phyloP scores from a whole-genome alignment of 2,888 invertebrate genomes.

The Lymantria dispar region DNA sequence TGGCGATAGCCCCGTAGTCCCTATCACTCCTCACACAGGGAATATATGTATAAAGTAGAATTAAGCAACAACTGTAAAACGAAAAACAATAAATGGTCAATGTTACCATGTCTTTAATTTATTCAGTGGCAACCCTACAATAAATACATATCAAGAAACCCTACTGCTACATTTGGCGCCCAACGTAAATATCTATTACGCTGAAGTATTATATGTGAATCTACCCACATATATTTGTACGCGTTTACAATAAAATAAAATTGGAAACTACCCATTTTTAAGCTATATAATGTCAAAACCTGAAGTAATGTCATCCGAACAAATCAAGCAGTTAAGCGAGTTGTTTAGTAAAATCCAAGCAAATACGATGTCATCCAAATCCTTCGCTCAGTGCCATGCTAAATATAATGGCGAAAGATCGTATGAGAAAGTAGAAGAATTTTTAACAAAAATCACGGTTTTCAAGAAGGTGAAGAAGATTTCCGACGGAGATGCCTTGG shows the following conservation, averaged over 20 bases:
- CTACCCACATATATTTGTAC: neutral
- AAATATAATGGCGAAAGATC: neutral
- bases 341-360: neutral
- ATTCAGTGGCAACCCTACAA: too few species aligned
- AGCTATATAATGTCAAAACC: too few species aligned
- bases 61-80: too few species aligned
- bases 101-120: too few species aligned
- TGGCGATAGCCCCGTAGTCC: too few species aligned
- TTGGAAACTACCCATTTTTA: neutral
- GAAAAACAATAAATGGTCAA: too few species aligned
- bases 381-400: neutral
- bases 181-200: neutral
- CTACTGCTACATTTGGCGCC: neutral
- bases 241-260: neutral
- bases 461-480: neutral
- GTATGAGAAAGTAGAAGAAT: neutral
- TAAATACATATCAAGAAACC: neutral
- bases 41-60: too few species aligned
- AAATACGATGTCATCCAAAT: neutral
- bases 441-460: neutral
- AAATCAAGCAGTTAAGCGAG: neutral
- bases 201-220: neutral
- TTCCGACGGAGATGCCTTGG: neutral
- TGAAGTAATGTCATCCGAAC: too few species aligned
- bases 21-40: too few species aligned